These are phyloP conservation scores for Torymus auratus DNA, from an alignment of 2,888 invertebrate species.

Conservation along the genomic window DNA sequence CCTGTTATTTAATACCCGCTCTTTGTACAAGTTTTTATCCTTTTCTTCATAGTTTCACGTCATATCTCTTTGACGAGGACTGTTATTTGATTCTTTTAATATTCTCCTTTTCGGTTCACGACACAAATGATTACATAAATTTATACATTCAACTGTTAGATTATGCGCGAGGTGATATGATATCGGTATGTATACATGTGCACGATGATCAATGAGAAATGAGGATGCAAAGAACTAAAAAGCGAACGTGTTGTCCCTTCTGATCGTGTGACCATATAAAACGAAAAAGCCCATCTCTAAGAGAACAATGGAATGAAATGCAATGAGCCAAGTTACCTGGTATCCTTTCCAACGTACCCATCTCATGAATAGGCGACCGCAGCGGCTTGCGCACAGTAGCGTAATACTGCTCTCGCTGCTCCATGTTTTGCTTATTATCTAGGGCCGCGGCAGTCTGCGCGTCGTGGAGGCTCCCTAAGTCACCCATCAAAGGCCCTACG, in stretches of 20 bases:
- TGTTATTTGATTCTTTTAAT: too few species aligned
- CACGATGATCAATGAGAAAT: too few species aligned
- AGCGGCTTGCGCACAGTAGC: conserved; percentile 75
- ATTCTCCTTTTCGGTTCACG: too few species aligned
- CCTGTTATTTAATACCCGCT: too few species aligned
- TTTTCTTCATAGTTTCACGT: too few species aligned
- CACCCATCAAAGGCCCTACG: conserved; percentile 80
- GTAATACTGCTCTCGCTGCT: conserved; percentile 75
- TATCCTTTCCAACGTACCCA: conserved; percentile 75
- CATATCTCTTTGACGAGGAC: too few species aligned
- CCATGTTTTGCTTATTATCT: conserved; percentile 76
- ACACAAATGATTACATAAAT: too few species aligned
- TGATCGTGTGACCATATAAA: not conserved
- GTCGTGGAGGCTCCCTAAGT: conserved; percentile 74
- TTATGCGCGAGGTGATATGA: too few species aligned
- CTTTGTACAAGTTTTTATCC: too few species aligned
- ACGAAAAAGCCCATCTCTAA: not conserved
- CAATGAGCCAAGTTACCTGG: conserved; percentile 68
- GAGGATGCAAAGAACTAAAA: conserved; percentile 15
- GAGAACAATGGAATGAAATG: conserved; percentile 46
- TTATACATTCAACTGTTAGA: too few species aligned
- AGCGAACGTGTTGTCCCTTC: conserved; percentile 12
- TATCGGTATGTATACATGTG: too few species aligned
- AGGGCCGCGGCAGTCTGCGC: conserved; percentile 75
- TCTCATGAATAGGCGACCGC: conserved; percentile 78